Evolutionary conservation across 2,888 invertebrate genomes (phyloP).

Genomic region (Ischnura elegans): DNA sequence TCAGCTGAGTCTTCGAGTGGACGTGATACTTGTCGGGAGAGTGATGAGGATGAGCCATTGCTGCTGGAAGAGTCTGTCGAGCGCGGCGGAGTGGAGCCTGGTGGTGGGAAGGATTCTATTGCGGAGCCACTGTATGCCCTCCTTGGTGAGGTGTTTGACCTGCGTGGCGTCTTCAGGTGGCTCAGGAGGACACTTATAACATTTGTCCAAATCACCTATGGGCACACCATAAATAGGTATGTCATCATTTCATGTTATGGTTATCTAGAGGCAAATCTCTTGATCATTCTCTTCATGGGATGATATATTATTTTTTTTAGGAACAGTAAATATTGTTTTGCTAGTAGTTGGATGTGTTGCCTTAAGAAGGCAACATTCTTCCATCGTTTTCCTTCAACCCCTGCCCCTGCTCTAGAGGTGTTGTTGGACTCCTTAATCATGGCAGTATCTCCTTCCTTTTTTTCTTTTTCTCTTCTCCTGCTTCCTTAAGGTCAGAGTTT

Average conservation of each 20-base stretch:
- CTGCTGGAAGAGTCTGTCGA: slow-evolving; percentile 82
- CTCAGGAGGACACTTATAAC: slow-evolving; percentile 92
- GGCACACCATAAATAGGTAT: slow-evolving; percentile 90
- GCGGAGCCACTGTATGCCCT: slow-evolving; percentile 94
- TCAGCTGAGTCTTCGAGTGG: slow-evolving; percentile 52
- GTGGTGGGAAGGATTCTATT: slow-evolving; percentile 87
- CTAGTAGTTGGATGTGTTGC: too few species aligned
- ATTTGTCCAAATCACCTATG: slow-evolving; percentile 94
- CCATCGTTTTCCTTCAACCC: too few species aligned
- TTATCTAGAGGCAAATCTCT: too few species aligned
- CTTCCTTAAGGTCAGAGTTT: too few species aligned
- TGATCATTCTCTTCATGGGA: too few species aligned
- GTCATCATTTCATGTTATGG: slow-evolving; percentile 6
- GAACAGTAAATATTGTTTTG: too few species aligned
- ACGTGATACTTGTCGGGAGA: slow-evolving; percentile 79
- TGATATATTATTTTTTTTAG: too few species aligned
- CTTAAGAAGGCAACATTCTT: too few species aligned
- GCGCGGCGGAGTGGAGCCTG: slow-evolving; percentile 71
- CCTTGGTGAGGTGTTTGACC: slow-evolving; percentile 93
- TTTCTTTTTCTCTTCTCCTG: too few species aligned
- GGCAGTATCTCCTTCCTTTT: too few species aligned
- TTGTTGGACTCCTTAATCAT: too few species aligned
- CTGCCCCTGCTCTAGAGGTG: too few species aligned
- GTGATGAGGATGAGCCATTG: slow-evolving; percentile 89
- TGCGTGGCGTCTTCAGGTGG: slow-evolving; percentile 93